Evolutionary conservation across 2,888 invertebrate species (phyloP), one percentile per base, ranked within the genome.

Genomic region (Gortyna flavago): DNA sequence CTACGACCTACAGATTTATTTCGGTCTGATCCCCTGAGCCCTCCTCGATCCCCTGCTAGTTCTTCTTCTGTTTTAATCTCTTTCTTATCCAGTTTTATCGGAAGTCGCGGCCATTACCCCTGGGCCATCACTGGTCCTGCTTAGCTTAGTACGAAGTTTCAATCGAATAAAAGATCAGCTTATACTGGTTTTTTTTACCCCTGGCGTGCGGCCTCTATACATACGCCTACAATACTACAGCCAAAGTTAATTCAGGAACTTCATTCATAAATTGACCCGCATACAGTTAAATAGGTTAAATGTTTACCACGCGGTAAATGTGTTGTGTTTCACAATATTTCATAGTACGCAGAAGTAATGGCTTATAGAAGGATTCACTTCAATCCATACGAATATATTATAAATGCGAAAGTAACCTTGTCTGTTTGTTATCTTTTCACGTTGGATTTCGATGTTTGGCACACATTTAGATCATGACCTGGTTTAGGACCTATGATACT

Each of bases 251-350:
- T 44, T 67, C 51, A 67, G 61, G 44, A 79, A 51, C 29, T 54
- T 11, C 51, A 82, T 66, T 80, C 61, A 77, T 66, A n/a, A 82
- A 67, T 82, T 70, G 44, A 48, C 61, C 78, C 61, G 51, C 54
- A 66, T 61, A 61, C 32, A 38, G 25, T 5, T 2, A 66, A 44
- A 70, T 48, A 16, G 32, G 44, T 32, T 25, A 61, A 74, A 66
- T 61, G 41, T 35, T 54, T 9, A 32, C 44, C 66, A 79, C 11
- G 54, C 29, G 38, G 67, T 67, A 54, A 81, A 54, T 16, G 35
- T 5, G n/a, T 48, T 29, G 25, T 61, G n/a, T 79, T 79, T 81
- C 61, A 32, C 66, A 61, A 79, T 67, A 75, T 79, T 79, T 79
- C 16, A 25, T 62, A 7, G 81, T 62, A n/a, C 1, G 59, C 5